A percentile compares a stretch with the other conserved stretches of the same genome.
Conservation (phyloP, 2,888 invertebrate genomes). For the Machimus rusticus region DNA sequence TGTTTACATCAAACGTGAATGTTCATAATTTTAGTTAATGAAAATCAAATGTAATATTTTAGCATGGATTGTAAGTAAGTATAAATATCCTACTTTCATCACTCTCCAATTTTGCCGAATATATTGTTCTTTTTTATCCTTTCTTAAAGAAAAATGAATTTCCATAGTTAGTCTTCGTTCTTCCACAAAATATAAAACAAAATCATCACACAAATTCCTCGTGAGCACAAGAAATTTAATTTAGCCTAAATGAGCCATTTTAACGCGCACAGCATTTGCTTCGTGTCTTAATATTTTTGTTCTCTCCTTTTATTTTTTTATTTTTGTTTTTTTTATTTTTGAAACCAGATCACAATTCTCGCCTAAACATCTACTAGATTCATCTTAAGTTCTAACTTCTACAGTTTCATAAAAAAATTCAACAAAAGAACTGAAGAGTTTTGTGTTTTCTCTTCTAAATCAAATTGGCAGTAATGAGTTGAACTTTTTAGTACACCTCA, state of each 20-base stretch:
- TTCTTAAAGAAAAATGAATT: not conserved
- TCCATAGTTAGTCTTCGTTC: not conserved
- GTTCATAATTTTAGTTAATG: too few relatives aligned
- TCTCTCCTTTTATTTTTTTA: not conserved
- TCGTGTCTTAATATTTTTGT: not conserved
- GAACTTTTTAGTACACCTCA: not conserved
- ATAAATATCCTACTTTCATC: not conserved
- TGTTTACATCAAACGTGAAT: too few relatives aligned
- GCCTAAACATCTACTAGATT: not conserved
- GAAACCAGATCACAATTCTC: conserved; percentile 33
- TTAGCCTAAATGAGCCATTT: not conserved
- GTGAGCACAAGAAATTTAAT: not conserved
- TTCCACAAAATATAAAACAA: not conserved
- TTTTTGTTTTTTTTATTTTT: too few relatives aligned
- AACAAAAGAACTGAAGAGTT: not conserved
- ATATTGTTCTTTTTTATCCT: not conserved
- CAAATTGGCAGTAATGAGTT: conserved; percentile 11
- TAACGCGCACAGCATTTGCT: not conserved
- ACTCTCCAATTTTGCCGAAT: not conserved
- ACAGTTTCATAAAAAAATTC: not conserved
- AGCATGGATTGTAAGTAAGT: too few relatives aligned
- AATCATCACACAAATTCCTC: not conserved
- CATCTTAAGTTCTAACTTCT: not conserved
- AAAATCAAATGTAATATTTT: too few relatives aligned
- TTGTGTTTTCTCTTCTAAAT: not conserved